Base-by-base conservation (phyloP, 2,797 vertebrate species). In the Harpagifer antarcticus region DNA sequence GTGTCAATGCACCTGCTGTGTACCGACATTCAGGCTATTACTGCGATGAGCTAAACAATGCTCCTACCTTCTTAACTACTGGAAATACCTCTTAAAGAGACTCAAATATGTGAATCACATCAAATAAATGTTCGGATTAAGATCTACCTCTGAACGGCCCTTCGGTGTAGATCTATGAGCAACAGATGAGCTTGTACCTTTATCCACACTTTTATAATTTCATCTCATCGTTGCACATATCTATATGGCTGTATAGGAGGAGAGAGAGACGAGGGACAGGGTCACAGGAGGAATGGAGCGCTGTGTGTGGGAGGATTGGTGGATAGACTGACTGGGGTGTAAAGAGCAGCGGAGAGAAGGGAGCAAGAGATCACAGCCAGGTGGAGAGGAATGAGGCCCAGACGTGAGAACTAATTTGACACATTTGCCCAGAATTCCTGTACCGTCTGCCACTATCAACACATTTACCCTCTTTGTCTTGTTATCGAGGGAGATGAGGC, bases 381-480 rank as follows among this genome's bases (percentile, higher is more conserved):
- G 89, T 83, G 88, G 81, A 89, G 77, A 85, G 73, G 81, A 86
- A 91, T 69, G 87, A 90, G 92, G 86, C 89, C 88, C 78, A 80
- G 93, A 93, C 78, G 86, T 85, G 90, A 91, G 91, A 93, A 91
- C 90, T 95, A 94, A 95, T 95, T 95, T 95, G 94, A 94, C 95
- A 95, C 95, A 89, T 95, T 91, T 94, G 90, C 83, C 92, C 87
- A 85, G 89, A 91, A 92, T 89, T 92, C 91, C 91, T 72, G 90
- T 83, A 57, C 88, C 88, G 94, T 96, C 95, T 95, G 93, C 91
- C 94, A 92, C 94, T 82, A 95, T 96, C 94, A 95, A 95, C 94
- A 95, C 94, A 81, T 95, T 88, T 86, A 88, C 82, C 86, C 89
- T 89, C 78, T 83, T 84, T 77, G 91, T 90, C 90, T 91, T 87